Conservation (phyloP, 2,797 vertebrate genomes). For the Sciurus carolinensis region DNA sequence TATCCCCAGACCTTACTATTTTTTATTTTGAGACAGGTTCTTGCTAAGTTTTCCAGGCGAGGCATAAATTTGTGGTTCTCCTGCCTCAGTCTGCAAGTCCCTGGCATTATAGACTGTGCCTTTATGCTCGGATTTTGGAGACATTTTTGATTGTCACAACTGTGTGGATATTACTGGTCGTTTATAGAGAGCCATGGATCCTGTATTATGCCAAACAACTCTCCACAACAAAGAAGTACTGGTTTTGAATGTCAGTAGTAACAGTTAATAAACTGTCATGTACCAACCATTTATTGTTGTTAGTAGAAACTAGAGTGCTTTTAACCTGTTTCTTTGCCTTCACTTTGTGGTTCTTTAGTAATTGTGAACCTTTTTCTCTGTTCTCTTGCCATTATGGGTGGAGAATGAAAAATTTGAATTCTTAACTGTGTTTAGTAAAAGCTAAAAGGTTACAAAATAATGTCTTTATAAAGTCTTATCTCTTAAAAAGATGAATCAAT, state of each 20-base stretch:
- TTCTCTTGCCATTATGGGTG: conserved; percentile 48
- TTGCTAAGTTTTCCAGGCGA: too few relatives aligned
- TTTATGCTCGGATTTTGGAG: background rate
- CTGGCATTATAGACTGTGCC: too few relatives aligned
- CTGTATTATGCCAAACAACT: background rate
- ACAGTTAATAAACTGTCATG: background rate
- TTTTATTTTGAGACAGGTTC: too few relatives aligned
- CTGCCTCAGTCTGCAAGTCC: too few relatives aligned
- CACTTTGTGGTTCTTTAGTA: conserved; percentile 5
- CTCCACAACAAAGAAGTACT: background rate
- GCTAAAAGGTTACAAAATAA: background rate
- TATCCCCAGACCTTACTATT: too few relatives aligned
- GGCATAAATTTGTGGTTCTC: too few relatives aligned
- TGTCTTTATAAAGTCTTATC: background rate
- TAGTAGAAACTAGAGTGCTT: background rate
- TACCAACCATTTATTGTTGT: background rate
- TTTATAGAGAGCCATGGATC: background rate
- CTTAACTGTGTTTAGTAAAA: conserved; percentile 13
- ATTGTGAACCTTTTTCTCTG: conserved; percentile 1
- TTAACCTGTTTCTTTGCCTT: conserved; percentile 45
- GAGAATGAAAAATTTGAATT: conserved; percentile 65
- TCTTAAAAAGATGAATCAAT: conserved; percentile 49
- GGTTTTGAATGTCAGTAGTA: conserved; percentile 34
- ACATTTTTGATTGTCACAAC: background rate
- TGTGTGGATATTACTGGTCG: background rate